phyloP scores from a whole-genome alignment of 2,113 vertebrate species.

The Sterrhoptilus dennistouni region DNA sequence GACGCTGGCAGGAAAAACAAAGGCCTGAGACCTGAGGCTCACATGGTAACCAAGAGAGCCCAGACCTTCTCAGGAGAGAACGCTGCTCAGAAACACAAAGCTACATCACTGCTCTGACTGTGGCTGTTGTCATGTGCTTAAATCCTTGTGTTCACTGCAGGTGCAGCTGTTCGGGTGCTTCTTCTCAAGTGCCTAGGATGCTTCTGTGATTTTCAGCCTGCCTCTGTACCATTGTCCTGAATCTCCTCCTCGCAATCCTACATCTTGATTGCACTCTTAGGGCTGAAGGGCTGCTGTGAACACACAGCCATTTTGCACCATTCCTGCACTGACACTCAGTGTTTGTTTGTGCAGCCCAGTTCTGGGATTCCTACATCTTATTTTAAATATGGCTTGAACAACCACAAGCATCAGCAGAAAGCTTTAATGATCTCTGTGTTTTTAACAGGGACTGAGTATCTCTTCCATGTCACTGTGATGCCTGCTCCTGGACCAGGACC shows the following conservation, averaged over 20 bases:
- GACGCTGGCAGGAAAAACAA: not conserved
- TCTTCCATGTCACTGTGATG: rapidly evolving
- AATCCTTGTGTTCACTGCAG: not conserved
- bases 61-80: not conserved
- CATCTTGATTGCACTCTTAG: too few species aligned
- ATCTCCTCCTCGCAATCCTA: not conserved
- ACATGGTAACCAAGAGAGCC: not conserved
- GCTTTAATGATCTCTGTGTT: not conserved
- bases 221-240: not conserved
- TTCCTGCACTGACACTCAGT: not conserved
- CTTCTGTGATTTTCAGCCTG: not conserved
- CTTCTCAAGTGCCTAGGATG: not conserved
- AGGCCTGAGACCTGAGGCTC: not conserved
- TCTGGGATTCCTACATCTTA: not conserved
- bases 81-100: not conserved
- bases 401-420: not conserved
- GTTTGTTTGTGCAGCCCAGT: not conserved
- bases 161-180: not conserved
- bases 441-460: not conserved
- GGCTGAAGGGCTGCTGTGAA: not conserved
- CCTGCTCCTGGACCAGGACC: not conserved
- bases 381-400: not conserved
- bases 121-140: too few species aligned
- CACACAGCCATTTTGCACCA: not conserved
- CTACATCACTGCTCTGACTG: not conserved